A percentile compares a stretch with the other conserved stretches of the same genome.
Evolutionary conservation across 2,888 invertebrate genomes (phyloP).

Genomic region (Lingula anatina): DNA sequence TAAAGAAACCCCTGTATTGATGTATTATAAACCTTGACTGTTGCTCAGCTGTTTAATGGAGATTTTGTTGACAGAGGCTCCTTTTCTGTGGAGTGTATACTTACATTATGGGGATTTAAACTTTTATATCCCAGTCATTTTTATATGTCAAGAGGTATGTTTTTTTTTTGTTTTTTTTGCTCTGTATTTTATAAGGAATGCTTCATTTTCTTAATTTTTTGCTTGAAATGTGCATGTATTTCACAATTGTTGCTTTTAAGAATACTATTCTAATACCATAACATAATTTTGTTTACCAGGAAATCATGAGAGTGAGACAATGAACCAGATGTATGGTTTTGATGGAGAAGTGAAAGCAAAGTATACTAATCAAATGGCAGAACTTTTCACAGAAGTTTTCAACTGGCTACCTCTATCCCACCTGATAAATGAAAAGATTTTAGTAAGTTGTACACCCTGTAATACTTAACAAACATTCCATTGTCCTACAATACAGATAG

Average conservation of each 20-base stretch:
- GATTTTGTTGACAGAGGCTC: constrained; percentile 99
- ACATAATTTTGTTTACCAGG: too few relatives aligned
- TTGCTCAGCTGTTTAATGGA: constrained; percentile 81
- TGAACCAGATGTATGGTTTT: constrained; percentile 99
- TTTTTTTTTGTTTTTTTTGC: background rate
- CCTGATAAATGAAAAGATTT: constrained; percentile 78
- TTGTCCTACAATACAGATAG: background rate
- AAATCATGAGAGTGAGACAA: constrained; percentile 96
- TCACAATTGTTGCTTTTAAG: background rate
- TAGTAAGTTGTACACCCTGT: constrained; percentile 55
- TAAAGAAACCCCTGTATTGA: too few relatives aligned
- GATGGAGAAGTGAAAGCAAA: constrained; percentile 97
- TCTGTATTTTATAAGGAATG: background rate
- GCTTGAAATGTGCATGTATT: background rate
- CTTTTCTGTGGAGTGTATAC: constrained; percentile 98
- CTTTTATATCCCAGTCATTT: constrained; percentile 93
- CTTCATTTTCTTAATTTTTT: background rate
- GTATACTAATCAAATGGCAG: constrained; percentile 91
- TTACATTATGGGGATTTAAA: constrained; percentile 94
- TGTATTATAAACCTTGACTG: too few relatives aligned
- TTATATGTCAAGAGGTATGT: constrained; percentile 91
- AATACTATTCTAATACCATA: too few relatives aligned
- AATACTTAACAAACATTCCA: background rate
- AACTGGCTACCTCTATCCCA: constrained; percentile 96
- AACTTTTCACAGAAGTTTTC: constrained; percentile 97